phyloP scores from a whole-genome alignment of 2,888 invertebrate genomes.

The Troilus luridus region DNA sequence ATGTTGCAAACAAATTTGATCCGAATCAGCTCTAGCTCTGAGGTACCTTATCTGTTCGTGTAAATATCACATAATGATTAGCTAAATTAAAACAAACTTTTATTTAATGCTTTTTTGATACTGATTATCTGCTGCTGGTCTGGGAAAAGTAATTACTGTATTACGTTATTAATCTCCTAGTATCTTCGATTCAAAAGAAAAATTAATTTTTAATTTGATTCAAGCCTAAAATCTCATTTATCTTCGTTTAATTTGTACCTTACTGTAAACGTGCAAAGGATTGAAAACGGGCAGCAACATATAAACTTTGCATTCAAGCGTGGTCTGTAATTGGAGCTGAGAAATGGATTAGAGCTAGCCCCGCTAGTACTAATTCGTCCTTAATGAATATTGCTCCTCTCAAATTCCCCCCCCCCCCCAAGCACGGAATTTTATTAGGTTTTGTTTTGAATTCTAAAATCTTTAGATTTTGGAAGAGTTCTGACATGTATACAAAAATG shows the following conservation, averaged over 20 bases:
- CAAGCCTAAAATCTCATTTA: background rate
- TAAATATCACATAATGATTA: too few relatives aligned
- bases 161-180: background rate
- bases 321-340: background rate
- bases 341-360: background rate
- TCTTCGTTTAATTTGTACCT: background rate
- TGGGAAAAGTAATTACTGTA: too few relatives aligned
- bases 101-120: too few relatives aligned
- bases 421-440: background rate
- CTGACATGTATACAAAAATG: too few relatives aligned
- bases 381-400: background rate
- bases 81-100: too few relatives aligned
- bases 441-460: background rate
- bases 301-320: slow-evolving; percentile 22
- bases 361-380: background rate
- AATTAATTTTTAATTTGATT: background rate
- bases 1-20: too few relatives aligned
- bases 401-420: background rate
- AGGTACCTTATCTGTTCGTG: too few relatives aligned
- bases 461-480: too few relatives aligned
- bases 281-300: background rate
- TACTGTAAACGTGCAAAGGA: background rate
- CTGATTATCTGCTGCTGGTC: too few relatives aligned
- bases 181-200: background rate
- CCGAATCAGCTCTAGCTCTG: too few relatives aligned